Evolutionary conservation across 2,113 vertebrate genomes (phyloP).

Genomic region (Ahaetulla prasina): DNA sequence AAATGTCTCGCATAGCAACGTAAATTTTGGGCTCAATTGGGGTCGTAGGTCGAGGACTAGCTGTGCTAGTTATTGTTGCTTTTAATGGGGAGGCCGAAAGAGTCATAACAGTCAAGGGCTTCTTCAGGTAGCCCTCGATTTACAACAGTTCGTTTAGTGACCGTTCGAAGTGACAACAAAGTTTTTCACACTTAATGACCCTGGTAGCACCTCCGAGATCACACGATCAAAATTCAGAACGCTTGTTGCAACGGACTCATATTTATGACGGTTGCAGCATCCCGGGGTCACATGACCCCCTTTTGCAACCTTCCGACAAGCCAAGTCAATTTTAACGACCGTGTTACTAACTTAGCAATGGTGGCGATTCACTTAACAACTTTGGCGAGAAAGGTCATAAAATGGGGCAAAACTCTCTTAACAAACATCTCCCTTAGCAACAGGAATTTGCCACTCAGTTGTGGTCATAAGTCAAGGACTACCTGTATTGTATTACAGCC

Average conservation of each 20-base stretch:
- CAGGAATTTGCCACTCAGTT: not conserved
- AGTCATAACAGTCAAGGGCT: not conserved
- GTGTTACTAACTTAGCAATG: not conserved
- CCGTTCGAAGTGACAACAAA: not conserved
- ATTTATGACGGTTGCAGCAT: not conserved
- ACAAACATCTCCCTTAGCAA: not conserved
- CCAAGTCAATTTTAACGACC: not conserved
- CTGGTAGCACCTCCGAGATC: too few relatives aligned
- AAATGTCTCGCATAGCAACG: too few relatives aligned
- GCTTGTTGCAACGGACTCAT: not conserved
- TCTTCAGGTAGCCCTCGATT: not conserved
- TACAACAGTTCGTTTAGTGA: not conserved
- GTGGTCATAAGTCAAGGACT: not conserved
- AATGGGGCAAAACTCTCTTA: not conserved
- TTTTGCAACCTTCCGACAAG: fast-evolving
- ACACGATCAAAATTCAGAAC: too few relatives aligned
- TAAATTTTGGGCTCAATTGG: too few relatives aligned
- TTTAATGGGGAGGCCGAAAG: not conserved
- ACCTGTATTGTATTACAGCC: not conserved
- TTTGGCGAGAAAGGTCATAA: not conserved
- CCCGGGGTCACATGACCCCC: not conserved
- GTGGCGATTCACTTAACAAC: not conserved
- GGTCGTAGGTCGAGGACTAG: too few relatives aligned
- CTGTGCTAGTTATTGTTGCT: too few relatives aligned
- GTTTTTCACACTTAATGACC: too few relatives aligned